Conservation (phyloP, 2,797 vertebrate species). For the Falco novaeseelandiae region DNA sequence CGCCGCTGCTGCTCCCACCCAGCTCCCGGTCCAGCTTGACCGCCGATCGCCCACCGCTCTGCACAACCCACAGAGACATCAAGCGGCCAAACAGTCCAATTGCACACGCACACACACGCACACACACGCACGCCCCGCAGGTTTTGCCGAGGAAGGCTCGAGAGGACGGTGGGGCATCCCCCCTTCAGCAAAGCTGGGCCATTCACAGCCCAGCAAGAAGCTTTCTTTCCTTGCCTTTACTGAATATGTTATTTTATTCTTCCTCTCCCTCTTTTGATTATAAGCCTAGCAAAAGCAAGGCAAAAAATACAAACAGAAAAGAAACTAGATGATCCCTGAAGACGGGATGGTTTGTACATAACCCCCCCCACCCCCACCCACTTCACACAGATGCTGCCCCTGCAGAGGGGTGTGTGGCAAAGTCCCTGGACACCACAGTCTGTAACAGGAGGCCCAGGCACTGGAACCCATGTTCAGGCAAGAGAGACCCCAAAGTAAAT, state of each 20-base stretch:
- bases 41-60: neutral
- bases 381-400: accelerated
- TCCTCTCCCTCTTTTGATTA: neutral
- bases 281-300: neutral
- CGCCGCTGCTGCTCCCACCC: neutral
- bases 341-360: neutral
- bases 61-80: slow-evolving; percentile 40
- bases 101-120: no score
- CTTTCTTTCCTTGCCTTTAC: neutral
- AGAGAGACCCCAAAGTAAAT: neutral
- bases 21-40: neutral
- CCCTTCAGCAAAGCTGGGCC: neutral
- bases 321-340: neutral
- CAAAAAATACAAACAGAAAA: neutral
- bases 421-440: neutral
- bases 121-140: neutral
- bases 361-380: accelerated
- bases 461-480: neutral
- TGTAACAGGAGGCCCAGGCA: neutral
- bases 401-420: neutral
- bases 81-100: neutral
- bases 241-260: neutral
- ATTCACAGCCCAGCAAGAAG: neutral
- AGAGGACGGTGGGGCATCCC: no score
- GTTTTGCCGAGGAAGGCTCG: neutral